These are phyloP conservation scores for Willowsia nigromaculata DNA, from an alignment of 2,888 invertebrate species.

Conservation along the genomic window DNA sequence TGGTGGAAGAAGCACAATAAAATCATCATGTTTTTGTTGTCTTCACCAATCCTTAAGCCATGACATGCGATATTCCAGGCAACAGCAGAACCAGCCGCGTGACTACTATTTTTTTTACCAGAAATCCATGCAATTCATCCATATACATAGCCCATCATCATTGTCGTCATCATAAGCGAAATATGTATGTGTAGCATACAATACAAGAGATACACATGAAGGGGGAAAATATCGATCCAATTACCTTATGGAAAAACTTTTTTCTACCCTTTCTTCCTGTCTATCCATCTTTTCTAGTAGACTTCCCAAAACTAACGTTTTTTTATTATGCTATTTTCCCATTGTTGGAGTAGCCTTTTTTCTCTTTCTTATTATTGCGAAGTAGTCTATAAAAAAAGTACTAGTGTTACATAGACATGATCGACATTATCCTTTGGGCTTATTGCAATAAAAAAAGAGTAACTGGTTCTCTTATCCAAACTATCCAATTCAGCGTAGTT, in stretches of 20 bases:
- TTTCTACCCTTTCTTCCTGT: slow-evolving; percentile 54
- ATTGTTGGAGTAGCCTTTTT: background rate
- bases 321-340: background rate
- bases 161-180: background rate
- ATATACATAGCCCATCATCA: background rate
- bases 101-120: background rate
- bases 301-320: slow-evolving; percentile 8
- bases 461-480: background rate
- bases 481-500: background rate
- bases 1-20: slow-evolving; percentile 13
- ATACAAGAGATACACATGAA: background rate
- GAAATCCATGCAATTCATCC: background rate
- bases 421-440: slow-evolving; percentile 56
- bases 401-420: background rate
- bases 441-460: slow-evolving; percentile 66
- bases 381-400: slow-evolving; percentile 1
- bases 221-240: slow-evolving; percentile 77
- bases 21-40: slow-evolving; percentile 1
- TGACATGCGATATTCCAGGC: slow-evolving; percentile 7
- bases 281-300: background rate
- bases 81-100: slow-evolving; percentile 9
- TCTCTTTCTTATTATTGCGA: background rate
- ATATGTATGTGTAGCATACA: background rate
- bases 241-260: slow-evolving; percentile 78
- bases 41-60: background rate